phyloP scores from a whole-genome alignment of 1,140 invertebrate species.

The Leptopilina boulardi region DNA sequence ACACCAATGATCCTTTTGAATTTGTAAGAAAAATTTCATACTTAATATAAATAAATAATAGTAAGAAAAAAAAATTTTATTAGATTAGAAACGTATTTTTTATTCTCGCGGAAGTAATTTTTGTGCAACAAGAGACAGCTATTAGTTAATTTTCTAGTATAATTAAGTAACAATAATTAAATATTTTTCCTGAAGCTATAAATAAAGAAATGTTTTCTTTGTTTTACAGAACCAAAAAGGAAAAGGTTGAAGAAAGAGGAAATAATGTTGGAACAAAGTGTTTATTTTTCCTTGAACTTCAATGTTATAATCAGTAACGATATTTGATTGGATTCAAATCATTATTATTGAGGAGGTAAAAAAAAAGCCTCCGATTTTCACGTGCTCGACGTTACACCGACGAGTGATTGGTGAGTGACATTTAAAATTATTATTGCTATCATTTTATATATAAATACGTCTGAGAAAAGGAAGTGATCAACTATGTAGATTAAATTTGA shows the following conservation, averaged over 20 bases:
- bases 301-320: neutral
- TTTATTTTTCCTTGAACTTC: slow-evolving; percentile 2
- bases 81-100: neutral
- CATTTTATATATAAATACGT: neutral
- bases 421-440: neutral
- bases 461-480: slow-evolving; percentile 3
- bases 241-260: neutral
- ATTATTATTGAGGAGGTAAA: slow-evolving; percentile 23
- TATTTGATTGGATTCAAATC: neutral
- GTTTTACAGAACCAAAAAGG: neutral
- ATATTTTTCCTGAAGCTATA: neutral
- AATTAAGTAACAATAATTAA: no score
- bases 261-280: neutral
- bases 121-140: neutral
- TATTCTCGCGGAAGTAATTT: neutral
- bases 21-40: no score
- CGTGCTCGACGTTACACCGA: slow-evolving; percentile 26
- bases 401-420: slow-evolving; percentile 22
- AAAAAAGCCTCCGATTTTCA: neutral
- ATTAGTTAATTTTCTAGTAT: neutral
- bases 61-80: no score
- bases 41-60: no score
- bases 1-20: no score
- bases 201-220: neutral
- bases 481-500: neutral